Evolutionary conservation across 2,113 vertebrate species (phyloP).

Genomic region (Grammomys dolichurus): DNA sequence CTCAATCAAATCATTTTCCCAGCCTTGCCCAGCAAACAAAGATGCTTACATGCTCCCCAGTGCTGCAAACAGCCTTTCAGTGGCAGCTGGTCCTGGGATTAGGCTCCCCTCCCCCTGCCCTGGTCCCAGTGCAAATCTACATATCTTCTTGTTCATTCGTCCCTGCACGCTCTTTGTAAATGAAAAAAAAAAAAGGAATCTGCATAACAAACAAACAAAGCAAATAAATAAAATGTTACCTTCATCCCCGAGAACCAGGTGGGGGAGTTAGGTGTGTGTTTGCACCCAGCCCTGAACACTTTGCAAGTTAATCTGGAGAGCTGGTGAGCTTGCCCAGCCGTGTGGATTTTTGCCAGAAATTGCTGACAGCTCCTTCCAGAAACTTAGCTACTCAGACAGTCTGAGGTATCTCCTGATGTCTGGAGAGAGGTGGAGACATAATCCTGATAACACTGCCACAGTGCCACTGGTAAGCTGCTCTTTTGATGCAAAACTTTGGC

Average conservation of each 20-base stretch:
- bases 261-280: background rate
- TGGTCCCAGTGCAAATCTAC: background rate
- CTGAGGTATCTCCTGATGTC: background rate
- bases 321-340: accelerated
- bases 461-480: background rate
- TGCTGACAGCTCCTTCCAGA: background rate
- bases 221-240: background rate
- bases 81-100: background rate
- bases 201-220: background rate
- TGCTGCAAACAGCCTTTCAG: slow-evolving; percentile 10
- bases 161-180: slow-evolving; percentile 49
- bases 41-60: background rate
- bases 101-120: background rate
- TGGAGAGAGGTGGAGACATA: background rate
- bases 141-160: too few relatives aligned
- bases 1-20: slow-evolving; percentile 1
- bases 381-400: background rate
- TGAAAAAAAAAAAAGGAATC: background rate
- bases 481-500: accelerated
- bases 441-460: background rate
- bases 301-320: background rate
- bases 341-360: background rate
- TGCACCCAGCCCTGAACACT: background rate
- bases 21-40: slow-evolving; percentile 59
- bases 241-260: background rate